Base-by-base conservation (phyloP, 2,888 invertebrate species). In the Cyrtodaria siliqua region DNA sequence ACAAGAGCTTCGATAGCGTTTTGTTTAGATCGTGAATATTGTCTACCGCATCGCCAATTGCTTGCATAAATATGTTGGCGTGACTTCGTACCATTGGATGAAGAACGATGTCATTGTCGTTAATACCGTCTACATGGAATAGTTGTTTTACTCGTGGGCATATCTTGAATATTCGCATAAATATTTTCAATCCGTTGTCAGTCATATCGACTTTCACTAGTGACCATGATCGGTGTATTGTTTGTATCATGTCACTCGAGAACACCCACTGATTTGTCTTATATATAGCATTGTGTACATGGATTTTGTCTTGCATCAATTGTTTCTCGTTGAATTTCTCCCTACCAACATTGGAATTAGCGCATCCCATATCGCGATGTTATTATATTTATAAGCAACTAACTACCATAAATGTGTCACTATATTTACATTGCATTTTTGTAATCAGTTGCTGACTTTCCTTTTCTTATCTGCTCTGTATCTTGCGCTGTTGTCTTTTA, bases 21-120 rank as follows among this genome's bases (percentile, higher is more conserved):
- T 57, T 71, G 16, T 86, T 79, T 18, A 83, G 68, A 60, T 85
- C 69, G 63, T 86, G 80, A 18, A 87, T 79, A 55, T 87, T 84
- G 33, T 86, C 87, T 0, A 88, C 79, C 8, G 84, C 86, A 6
- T 86, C 85, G 3, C 86, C 86, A 12, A 89, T 85, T 20, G 87
- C 87, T 56, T 88, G 86, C 88, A 89, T 89, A 76, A 89, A 89
- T 23, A 88, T 70, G 12, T 83, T 67, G 29, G 88, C 87, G 49
- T 89, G 89, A 6, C 84, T 82, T 52, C 67, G 78, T 56, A 85
- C 83, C 12, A 60, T 57, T 1, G 33, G 38, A 59, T 88, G 77
- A 16, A 60, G 66, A 8, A 80, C 9, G 6, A 88, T 77, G 8
- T 70, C 70, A 2, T 86, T 83, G 0, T 82, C 86, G 26, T 79